phyloP scores from a whole-genome alignment of 2,888 invertebrate species.

The Heliconius hortense region DNA sequence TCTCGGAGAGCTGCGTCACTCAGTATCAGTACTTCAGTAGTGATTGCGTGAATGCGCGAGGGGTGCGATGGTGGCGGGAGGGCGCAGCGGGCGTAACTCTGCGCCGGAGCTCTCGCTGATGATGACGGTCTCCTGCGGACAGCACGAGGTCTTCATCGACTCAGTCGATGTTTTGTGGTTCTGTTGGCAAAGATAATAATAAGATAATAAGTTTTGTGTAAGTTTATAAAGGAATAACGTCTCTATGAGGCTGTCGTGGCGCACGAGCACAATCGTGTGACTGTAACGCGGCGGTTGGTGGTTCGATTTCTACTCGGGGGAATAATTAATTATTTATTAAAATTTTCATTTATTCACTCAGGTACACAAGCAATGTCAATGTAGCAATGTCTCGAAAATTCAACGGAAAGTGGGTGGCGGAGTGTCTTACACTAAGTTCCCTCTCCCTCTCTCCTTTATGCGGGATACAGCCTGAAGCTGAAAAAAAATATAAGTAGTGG shows the following conservation, averaged over 20 bases:
- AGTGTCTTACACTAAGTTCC: not conserved
- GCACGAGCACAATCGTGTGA: too few species aligned
- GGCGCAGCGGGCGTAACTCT: constrained; percentile 64
- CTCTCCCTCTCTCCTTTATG: not conserved
- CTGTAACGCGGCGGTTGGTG: too few species aligned
- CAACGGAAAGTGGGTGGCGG: not conserved
- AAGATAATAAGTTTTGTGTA: too few species aligned
- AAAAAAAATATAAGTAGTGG: too few species aligned
- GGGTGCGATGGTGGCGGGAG: constrained; percentile 41
- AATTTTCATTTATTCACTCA: not conserved
- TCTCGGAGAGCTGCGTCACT: not conserved
- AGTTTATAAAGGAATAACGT: too few species aligned
- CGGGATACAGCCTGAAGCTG: not conserved
- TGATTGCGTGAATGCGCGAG: not conserved
- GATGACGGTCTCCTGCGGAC: constrained; percentile 70
- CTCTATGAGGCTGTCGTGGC: too few species aligned
- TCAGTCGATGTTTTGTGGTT: constrained; percentile 71
- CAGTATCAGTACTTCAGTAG: not conserved
- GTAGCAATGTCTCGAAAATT: not conserved
- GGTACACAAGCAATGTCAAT: not conserved
- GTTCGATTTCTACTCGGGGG: too few species aligned
- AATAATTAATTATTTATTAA: not conserved
- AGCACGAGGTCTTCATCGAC: constrained; percentile 74
- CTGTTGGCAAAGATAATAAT: constrained; percentile 55
- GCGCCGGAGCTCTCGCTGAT: constrained; percentile 67